Conservation (phyloP, 2,113 vertebrate species). For the Triplophysa siluroides region DNA sequence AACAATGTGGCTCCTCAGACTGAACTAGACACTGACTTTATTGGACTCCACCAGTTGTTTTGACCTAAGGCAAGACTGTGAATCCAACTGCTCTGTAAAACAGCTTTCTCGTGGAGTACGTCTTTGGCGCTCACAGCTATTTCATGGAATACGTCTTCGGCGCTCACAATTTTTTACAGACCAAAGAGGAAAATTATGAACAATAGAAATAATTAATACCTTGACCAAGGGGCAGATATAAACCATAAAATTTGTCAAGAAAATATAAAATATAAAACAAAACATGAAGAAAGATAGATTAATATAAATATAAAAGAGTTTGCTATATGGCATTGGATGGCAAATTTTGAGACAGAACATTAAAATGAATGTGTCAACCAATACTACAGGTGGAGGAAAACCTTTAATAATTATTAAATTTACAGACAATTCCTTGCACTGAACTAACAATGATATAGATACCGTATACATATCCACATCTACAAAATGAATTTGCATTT, state of each 20-base stretch:
- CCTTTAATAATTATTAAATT: conserved; percentile 73
- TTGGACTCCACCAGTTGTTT: conserved; percentile 61
- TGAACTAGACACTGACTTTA: conserved; percentile 33
- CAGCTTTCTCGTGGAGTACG: conserved; percentile 89
- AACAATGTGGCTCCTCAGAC: conserved; percentile 10
- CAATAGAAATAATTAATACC: conserved; percentile 55
- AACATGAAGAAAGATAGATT: background rate
- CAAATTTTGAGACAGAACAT: conserved; percentile 20
- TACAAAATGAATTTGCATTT: conserved; percentile 81
- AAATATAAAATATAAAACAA: no score
- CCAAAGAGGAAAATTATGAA: conserved; percentile 83
- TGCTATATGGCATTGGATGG: conserved; percentile 11
- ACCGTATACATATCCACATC: conserved; percentile 74
- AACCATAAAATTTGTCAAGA: background rate
- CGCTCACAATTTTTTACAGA: conserved; percentile 90
- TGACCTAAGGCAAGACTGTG: conserved; percentile 69
- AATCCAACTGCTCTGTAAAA: conserved; percentile 72
- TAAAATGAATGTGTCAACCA: conserved; percentile 14
- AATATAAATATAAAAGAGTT: conserved; percentile 16
- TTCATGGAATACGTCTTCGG: conserved; percentile 89
- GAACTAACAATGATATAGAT: conserved; percentile 79
- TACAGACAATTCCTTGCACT: conserved; percentile 82
- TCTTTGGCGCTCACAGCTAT: conserved; percentile 88
- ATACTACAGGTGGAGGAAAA: conserved; percentile 65
- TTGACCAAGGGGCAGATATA: conserved; percentile 57